These are phyloP conservation scores for Serilophus lunatus DNA, from an alignment of 2,113 vertebrate genomes.

Conservation along the genomic window DNA sequence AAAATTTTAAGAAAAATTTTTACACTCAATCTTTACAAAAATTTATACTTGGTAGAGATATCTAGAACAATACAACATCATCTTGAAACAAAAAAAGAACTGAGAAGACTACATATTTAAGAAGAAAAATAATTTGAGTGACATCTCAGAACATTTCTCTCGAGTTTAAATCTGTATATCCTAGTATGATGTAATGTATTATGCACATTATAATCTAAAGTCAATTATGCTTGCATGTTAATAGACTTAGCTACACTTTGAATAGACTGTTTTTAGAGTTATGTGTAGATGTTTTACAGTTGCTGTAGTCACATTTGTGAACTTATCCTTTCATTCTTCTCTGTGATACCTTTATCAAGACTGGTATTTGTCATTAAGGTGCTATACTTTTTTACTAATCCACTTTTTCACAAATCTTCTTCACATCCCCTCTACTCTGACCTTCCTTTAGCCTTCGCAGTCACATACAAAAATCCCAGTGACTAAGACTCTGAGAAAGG, in stretches of 20 bases:
- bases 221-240: background rate
- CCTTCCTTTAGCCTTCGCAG: background rate
- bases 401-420: background rate
- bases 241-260: background rate
- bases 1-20: background rate
- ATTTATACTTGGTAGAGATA: background rate
- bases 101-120: background rate
- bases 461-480: background rate
- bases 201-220: background rate
- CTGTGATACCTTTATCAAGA: background rate
- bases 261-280: background rate
- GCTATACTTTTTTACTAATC: background rate
- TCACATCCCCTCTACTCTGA: rapidly evolving
- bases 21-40: background rate
- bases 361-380: background rate
- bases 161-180: background rate
- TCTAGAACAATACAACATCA: background rate
- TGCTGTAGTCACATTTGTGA: background rate
- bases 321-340: background rate
- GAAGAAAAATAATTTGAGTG: background rate
- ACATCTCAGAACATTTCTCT: background rate
- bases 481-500: background rate
- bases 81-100: background rate
- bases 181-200: background rate
- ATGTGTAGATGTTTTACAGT: background rate